Evolutionary conservation across 64 coral and sea anemone species (phyloP).

Genomic region (Hydrozoanthus tunicans): DNA sequence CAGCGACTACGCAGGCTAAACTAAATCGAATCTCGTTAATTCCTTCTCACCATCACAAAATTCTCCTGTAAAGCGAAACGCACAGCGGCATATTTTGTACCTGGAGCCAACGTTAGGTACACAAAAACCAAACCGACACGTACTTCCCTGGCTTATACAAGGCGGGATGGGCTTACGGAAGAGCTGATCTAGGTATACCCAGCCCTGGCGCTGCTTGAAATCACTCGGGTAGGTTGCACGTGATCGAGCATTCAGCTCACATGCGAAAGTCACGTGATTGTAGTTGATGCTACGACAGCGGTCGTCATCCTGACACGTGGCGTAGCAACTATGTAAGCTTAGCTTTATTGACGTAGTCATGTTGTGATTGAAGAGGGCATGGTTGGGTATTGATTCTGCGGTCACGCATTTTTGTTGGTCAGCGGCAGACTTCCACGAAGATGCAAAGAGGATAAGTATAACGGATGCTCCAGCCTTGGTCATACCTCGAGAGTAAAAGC

Average conservation of each 20-base stretch:
- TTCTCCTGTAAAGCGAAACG: not conserved
- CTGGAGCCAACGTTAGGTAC: not conserved
- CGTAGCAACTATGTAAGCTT: not conserved
- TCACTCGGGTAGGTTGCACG: not conserved
- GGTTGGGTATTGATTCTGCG: not conserved
- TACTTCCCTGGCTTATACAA: not conserved
- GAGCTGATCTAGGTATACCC: not conserved
- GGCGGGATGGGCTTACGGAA: not conserved
- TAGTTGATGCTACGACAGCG: slow-evolving; percentile 14
- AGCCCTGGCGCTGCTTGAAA: not conserved
- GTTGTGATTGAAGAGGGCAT: not conserved
- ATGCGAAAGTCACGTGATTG: not conserved
- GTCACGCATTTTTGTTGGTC: not conserved
- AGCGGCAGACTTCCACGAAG: not conserved
- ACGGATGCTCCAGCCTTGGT: not conserved
- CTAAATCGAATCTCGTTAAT: not conserved
- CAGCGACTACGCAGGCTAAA: not conserved
- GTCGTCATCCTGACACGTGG: not conserved
- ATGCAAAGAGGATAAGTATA: not conserved
- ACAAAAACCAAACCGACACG: not conserved
- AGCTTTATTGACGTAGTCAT: not conserved
- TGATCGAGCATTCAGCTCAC: slow-evolving; percentile 12
- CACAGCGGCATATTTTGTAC: not conserved
- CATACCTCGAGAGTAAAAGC: not conserved
- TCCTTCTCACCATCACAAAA: not conserved